Conservation (phyloP, 1,140 invertebrate genomes). For the Hylyphantes graminicola region DNA sequence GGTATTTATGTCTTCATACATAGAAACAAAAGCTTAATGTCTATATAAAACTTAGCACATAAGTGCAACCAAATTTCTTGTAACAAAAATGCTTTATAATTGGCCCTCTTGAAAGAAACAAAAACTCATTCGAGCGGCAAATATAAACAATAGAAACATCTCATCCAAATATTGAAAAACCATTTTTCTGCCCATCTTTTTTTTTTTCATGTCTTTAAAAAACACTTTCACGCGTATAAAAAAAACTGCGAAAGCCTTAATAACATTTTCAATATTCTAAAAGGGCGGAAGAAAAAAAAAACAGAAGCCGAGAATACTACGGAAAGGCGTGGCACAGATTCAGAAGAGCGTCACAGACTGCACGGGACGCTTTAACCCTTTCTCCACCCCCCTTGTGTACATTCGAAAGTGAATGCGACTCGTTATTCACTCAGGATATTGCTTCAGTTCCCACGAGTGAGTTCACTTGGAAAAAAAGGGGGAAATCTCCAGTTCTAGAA, state of each 20-base stretch:
- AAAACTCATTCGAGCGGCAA: no score
- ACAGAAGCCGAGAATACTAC: neutral
- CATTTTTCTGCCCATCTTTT: no score
- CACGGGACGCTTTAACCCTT: constrained; percentile 5
- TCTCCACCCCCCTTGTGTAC: neutral
- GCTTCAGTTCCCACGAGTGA: constrained; percentile 45
- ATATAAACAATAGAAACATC: no score
- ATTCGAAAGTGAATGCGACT: constrained; percentile 36
- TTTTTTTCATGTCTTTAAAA: no score
- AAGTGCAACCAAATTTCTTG: no score
- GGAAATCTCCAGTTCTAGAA: constrained; percentile 21
- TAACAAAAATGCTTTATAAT: no score
- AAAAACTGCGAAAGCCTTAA: neutral
- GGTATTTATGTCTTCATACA: no score
- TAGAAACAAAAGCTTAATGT: no score
- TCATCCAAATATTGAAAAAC: no score
- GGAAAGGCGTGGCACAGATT: constrained; percentile 9
- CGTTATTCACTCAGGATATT: constrained; percentile 52
- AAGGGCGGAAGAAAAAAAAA: neutral
- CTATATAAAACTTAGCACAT: no score
- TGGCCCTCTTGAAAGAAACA: no score
- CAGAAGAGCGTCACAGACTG: neutral
- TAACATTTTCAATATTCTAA: constrained; percentile 32
- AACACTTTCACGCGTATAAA: neutral
- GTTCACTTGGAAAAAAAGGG: constrained; percentile 7